Evolutionary conservation across 2,888 invertebrate genomes (phyloP), one percentile per base, ranked within the genome.

Genomic region (Dolichomitus sp.): DNA sequence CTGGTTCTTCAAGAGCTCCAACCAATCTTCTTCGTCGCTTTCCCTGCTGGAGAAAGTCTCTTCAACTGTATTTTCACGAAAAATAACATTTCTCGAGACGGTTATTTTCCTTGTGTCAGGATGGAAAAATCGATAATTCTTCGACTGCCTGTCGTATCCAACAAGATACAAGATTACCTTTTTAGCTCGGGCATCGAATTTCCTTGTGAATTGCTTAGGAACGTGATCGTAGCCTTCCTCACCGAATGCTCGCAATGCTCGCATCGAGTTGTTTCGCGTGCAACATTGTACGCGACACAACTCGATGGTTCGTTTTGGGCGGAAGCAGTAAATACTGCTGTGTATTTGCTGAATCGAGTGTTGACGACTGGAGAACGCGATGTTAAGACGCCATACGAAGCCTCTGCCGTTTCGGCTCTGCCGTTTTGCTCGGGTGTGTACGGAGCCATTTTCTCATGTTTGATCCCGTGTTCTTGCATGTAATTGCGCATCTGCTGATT

Each of bases 351-450:
- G n/a, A n/a, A n/a, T n/a, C n/a, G n/a, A n/a, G n/a, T n/a, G n/a
- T n/a, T n/a, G n/a, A n/a, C n/a, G n/a, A n/a, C n/a, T n/a, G n/a
- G n/a, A n/a, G n/a, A n/a, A n/a, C n/a, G n/a, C n/a, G n/a, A n/a
- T n/a, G n/a, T n/a, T n/a, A n/a, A n/a, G n/a, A n/a, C n/a, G n/a
- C n/a, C n/a, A n/a, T n/a, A n/a, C n/a, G n/a, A n/a, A n/a, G n/a
- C n/a, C n/a, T n/a, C n/a, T n/a, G n/a, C n/a, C n/a, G n/a, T n/a
- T 30, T 83, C 74, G 0, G 80, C 54, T 2, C 73, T 37, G 9
- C 83, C 78, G 40, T 83, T 82, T 37, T 84, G 70, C 11, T 83
- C 48, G 0, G 80, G 80, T 3, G 74, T 80, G 30, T 80, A 83
- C 4, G 52, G 52, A 4, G 52, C 52, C 3, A 19, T 52, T 19